Base-by-base conservation (phyloP, 2,888 invertebrate species). In the Thyatira batis region DNA sequence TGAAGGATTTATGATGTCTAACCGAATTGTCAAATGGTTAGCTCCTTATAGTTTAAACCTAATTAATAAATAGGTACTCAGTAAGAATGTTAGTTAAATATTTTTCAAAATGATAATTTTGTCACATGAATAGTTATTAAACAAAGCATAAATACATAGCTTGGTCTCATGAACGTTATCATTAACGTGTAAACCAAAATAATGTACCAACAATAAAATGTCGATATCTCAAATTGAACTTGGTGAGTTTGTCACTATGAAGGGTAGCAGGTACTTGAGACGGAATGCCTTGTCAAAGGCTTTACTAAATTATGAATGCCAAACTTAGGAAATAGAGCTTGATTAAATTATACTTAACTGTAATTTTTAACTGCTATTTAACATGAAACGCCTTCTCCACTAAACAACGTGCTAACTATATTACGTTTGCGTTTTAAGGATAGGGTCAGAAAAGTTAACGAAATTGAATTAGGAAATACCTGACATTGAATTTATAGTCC, bases 341-440 rank as follows among this genome's bases (percentile, higher is more conserved):
- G 80, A 84, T 85, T 87, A 87, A 85, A 87, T 87, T 87, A 88
- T 77, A 17, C 39, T 39, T 39, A 74, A 76, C 77, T 73, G 76
- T 78, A 74, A 78, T 80, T 80, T 76, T 69, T 78, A 84, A 87
- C 77, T 82, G 79, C 80, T 68, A 58, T 67, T 75, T 67, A 72
- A 76, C 87, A 87, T 78, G 87, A 79, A 82, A 82, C 65, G 71
- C 70, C 70, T 69, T 67, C 63, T 56, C 54, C 56, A 55, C 30
- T 33, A 49, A 60, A 66, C 57, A 61, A 71, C 71, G 73, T 72
- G 73, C 62, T 60, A 72, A 72, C 60, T 62, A 67, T 70, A 60
- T 56, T 58, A 57, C 70, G 67, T 53, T 56, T 58, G 49, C 17
- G 45, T 45, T 54, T n/a, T 55, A 55, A 50, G 58, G 64, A 51